Conservation (phyloP, 2,797 vertebrate genomes). For the Sciaenops ocellatus region DNA sequence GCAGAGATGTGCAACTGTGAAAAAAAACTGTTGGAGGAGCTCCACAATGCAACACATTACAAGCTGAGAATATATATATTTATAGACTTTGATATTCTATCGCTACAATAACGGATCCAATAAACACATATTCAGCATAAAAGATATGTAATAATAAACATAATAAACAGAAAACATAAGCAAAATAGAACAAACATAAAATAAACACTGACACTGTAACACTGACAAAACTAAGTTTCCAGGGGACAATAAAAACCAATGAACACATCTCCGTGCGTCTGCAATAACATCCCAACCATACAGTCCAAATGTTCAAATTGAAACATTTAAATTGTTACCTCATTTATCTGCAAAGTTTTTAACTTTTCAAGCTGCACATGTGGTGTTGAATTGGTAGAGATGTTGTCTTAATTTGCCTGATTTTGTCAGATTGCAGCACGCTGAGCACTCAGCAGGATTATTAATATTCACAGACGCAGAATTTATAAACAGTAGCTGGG, state of each 20-base stretch:
- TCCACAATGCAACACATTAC: neutral
- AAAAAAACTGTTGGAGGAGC: slow-evolving; percentile 14
- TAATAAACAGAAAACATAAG: neutral
- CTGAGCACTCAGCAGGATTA: neutral
- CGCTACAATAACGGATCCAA: neutral
- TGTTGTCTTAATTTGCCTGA: neutral
- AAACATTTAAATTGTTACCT: neutral
- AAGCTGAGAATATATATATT: neutral
- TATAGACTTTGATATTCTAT: slow-evolving; percentile 6
- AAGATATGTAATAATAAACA: neutral
- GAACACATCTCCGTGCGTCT: neutral
- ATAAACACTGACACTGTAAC: neutral
- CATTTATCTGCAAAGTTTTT: no score
- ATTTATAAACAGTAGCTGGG: neutral
- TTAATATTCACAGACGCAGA: neutral
- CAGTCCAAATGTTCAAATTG: neutral
- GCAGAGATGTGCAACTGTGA: slow-evolving; percentile 22
- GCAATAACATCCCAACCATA: neutral
- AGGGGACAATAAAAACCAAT: neutral
- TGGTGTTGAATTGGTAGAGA: neutral
- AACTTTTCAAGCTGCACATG: neutral
- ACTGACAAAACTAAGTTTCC: neutral
- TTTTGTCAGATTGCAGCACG: neutral
- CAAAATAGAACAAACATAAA: slow-evolving; percentile 1
- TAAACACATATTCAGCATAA: neutral